These are phyloP conservation scores for Gouania willdenowi DNA, from an alignment of 2,797 vertebrate species.

Conservation along the genomic window DNA sequence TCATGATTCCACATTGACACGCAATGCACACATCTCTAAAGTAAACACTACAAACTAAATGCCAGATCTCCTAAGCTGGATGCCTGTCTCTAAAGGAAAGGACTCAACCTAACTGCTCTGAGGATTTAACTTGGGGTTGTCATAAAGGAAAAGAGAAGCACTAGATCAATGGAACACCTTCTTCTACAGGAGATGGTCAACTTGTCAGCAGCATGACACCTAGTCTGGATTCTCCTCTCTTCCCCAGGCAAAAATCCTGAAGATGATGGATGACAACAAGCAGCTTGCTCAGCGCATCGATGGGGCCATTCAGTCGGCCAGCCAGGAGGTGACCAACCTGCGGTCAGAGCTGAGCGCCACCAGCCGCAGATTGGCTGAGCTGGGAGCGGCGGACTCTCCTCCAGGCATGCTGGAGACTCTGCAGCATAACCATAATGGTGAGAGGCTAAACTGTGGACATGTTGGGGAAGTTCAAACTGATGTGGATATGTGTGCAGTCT, in stretches of 20 bases:
- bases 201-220: slow-evolving; percentile 82
- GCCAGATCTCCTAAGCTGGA: slow-evolving; percentile 44
- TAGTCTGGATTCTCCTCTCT: slow-evolving; percentile 74
- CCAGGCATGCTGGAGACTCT: slow-evolving; percentile 75
- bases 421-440: slow-evolving; percentile 79
- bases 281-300: slow-evolving; percentile 91
- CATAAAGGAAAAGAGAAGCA: slow-evolving; percentile 18
- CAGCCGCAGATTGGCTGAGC: slow-evolving; percentile 87
- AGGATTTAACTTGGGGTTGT: slow-evolving; percentile 65
- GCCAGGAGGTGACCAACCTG: slow-evolving; percentile 90
- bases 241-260: slow-evolving; percentile 88
- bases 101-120: slow-evolving; percentile 52
- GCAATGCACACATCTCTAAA: slow-evolving; percentile 25
- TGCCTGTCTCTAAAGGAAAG: slow-evolving; percentile 42
- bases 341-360: slow-evolving; percentile 90
- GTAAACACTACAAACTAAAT: slow-evolving; percentile 17
- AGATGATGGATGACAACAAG: slow-evolving; percentile 96
- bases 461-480: slow-evolving; percentile 1
- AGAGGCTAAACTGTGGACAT: slow-evolving; percentile 15
- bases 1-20: slow-evolving; percentile 38
- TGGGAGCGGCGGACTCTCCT: slow-evolving; percentile 76
- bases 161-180: slow-evolving; percentile 42
- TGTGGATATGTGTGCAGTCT: slow-evolving; percentile 3
- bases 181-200: slow-evolving; percentile 53
- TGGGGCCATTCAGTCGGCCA: slow-evolving; percentile 89